These are phyloP conservation scores for Bellardia bayeri DNA, from an alignment of 2,888 invertebrate genomes.

Conservation along the genomic window DNA sequence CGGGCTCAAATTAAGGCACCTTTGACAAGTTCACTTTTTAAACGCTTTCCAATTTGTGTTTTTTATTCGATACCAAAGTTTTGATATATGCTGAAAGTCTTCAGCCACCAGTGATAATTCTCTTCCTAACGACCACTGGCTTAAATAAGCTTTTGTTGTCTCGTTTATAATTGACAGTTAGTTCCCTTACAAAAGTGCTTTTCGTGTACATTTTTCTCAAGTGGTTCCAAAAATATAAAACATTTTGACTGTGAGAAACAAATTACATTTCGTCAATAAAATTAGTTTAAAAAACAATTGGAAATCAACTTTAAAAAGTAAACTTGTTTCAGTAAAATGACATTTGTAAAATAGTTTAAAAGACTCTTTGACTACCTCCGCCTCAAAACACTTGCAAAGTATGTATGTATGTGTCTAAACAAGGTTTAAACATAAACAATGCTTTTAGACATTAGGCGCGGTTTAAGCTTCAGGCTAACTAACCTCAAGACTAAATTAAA, in stretches of 20 bases:
- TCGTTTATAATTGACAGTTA: too few species aligned
- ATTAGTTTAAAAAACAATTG: neutral
- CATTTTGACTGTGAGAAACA: neutral
- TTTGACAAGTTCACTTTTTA: too few species aligned
- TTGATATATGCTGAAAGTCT: too few species aligned
- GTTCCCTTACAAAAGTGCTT: too few species aligned
- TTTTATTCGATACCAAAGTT: too few species aligned
- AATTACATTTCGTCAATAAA: neutral
- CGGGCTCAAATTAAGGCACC: too few species aligned
- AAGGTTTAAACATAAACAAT: constrained; percentile 22
- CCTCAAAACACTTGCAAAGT: constrained; percentile 32
- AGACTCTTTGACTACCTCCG: constrained; percentile 4
- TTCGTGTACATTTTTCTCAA: too few species aligned
- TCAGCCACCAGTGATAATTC: too few species aligned
- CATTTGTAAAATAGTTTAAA: constrained; percentile 35
- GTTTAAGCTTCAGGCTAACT: constrained; percentile 49
- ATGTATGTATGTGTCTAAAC: neutral
- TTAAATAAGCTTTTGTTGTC: too few species aligned
- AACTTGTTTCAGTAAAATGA: constrained; percentile 28
- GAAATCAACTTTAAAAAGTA: neutral
- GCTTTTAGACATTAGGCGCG: constrained; percentile 58
- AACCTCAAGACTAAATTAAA: constrained; percentile 5
- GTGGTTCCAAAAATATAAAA: too few species aligned
- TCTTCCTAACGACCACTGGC: too few species aligned
- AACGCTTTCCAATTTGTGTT: too few species aligned